Evolutionary conservation across 2,797 vertebrate species (phyloP), one percentile per base, ranked within the genome.

Genomic region (Lagodon rhomboides): DNA sequence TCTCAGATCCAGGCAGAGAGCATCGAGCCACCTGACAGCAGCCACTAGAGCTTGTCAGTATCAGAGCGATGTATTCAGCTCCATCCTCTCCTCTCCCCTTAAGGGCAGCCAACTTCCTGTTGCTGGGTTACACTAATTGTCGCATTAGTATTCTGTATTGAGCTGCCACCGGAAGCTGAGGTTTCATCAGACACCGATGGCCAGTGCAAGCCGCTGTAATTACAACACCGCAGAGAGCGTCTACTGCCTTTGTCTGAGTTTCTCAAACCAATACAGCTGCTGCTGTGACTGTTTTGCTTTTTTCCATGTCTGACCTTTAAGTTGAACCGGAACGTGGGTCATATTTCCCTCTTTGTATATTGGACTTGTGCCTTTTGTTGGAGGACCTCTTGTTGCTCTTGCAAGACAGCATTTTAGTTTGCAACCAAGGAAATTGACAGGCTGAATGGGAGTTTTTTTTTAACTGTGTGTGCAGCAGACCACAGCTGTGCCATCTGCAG

Each of bases 71-170:
- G 79, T 73, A 88, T 92, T 91, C 90, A 82, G 64, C 69, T 78
- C 77, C 60, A 38, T 71, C 85, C 87, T 85, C 84, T 59, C 30
- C 30, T 68, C 69, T 86, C 84, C 68, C 83, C 90, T 89, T 79
- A 83, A 90, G 89, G 86, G 82, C 89, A 91, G 75, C 79, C 76
- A 61, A 89, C 90, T 93, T 94, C 91, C 91, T 92, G 93, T 94
- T 93, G 92, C 93, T 84, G 85, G 87, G 90, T 87, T 84, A 91
- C 89, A 71, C 83, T 94, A 94, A 95, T 92, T 90, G 85, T 74
- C 34, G 67, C 83, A 91, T 95, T 94, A 90, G 89, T 87, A 95
- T 95, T 93, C 94, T 47, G 82, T 20, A 64, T 65, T 59, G 78
- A 85, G 85, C 75, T 38, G 71, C 75, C 22, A 53, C 89, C 85